These are phyloP conservation scores for Epistrophella euchroma DNA, from an alignment of 2,888 invertebrate species.

Conservation along the genomic window DNA sequence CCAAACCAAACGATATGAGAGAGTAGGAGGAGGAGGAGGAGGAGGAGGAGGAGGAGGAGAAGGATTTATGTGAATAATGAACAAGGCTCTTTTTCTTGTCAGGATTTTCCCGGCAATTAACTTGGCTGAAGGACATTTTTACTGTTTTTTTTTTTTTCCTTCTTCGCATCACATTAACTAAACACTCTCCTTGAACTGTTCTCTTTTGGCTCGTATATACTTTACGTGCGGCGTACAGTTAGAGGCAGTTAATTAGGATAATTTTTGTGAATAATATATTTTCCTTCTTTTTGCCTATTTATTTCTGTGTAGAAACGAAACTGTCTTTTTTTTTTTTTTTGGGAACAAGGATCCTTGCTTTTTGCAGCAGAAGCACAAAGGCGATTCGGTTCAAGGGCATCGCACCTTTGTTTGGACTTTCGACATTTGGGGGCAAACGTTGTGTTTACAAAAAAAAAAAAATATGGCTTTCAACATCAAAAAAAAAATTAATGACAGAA, in stretches of 20 bases:
- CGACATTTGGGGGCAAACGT: conserved; percentile 38
- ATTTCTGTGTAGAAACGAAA: background rate
- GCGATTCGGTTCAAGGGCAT: conserved; percentile 55
- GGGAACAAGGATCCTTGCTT: conserved; percentile 23
- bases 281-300: conserved; percentile 7
- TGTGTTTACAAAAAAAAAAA: background rate
- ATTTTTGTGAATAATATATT: conserved; percentile 29
- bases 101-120: conserved; percentile 57
- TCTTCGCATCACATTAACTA: background rate
- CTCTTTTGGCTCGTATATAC: background rate
- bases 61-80: background rate
- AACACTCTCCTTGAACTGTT: conserved; percentile 52
- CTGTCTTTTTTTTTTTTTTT: background rate
- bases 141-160: background rate
- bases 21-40: no score
- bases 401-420: conserved; percentile 55
- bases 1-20: background rate
- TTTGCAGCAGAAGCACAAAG: background rate
- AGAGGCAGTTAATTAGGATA: conserved; percentile 49
- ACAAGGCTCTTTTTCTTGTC: conserved; percentile 27
- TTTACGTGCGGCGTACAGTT: conserved; percentile 2
- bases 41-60: background rate
- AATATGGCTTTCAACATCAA: conserved; percentile 23
- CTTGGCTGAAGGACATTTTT: conserved; percentile 53
- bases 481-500: conserved; percentile 50